Evolutionary conservation across 2,888 invertebrate species (phyloP).

Genomic region (Teleiodes luculella): DNA sequence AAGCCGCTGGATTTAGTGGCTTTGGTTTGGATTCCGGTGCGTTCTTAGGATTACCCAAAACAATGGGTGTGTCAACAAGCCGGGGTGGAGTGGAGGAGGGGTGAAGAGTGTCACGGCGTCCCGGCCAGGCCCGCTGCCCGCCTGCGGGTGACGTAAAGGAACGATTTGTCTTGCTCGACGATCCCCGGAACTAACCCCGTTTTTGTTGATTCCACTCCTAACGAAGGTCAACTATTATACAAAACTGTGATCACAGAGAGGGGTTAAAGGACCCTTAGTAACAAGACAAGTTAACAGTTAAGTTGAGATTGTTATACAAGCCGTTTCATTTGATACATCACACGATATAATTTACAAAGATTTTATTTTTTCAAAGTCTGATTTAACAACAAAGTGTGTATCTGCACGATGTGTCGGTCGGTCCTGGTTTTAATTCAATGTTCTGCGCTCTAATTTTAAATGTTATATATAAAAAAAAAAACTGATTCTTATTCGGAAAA

Average conservation of each 20-base stretch:
- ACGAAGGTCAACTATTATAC: constrained; percentile 11
- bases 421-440: too few species aligned
- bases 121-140: constrained; percentile 6
- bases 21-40: neutral
- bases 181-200: constrained; percentile 37
- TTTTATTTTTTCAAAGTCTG: too few species aligned
- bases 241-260: too few species aligned
- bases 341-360: too few species aligned
- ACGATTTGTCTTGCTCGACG: constrained; percentile 38
- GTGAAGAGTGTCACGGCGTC: neutral
- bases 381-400: too few species aligned
- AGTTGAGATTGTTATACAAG: neutral
- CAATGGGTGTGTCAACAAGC: neutral
- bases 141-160: constrained; percentile 35
- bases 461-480: too few species aligned
- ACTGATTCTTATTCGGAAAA: too few species aligned
- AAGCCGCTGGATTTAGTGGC: neutral
- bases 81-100: neutral
- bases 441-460: too few species aligned
- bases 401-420: too few species aligned
- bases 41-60: neutral
- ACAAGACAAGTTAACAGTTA: neutral
- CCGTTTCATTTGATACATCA: too few species aligned
- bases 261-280: too few species aligned
- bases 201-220: constrained; percentile 30